phyloP scores from a whole-genome alignment of 2,888 invertebrate species.

The Drosophila emarginata region DNA sequence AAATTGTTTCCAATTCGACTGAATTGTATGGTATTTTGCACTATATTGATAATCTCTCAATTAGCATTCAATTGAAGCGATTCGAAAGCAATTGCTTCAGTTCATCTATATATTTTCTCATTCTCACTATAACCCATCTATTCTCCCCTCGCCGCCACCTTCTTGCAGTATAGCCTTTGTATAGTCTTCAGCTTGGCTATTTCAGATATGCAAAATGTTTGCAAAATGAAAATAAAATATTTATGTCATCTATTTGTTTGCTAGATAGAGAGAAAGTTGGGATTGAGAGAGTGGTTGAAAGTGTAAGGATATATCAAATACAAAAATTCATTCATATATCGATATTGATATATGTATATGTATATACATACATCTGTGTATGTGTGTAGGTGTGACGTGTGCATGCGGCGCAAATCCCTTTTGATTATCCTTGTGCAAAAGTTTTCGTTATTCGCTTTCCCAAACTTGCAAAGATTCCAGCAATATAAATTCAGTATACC shows the following conservation, averaged over 20 bases:
- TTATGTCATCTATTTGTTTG: slow-evolving; percentile 52
- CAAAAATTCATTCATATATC: neutral
- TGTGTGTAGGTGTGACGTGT: slow-evolving; percentile 24
- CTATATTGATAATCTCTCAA: neutral
- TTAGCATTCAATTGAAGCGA: neutral
- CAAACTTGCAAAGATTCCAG: neutral
- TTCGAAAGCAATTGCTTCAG: slow-evolving; percentile 10
- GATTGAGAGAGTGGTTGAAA: neutral
- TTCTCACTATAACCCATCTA: neutral
- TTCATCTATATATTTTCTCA: slow-evolving; percentile 4
- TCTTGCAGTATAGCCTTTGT: neutral
- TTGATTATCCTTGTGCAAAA: slow-evolving; percentile 60
- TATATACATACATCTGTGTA: neutral
- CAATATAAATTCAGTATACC: neutral
- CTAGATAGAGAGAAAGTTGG: neutral
- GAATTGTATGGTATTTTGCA: neutral
- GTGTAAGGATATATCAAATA: neutral
- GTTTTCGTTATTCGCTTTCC: neutral
- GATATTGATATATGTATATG: neutral
- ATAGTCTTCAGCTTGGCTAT: neutral
- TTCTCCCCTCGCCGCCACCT: neutral
- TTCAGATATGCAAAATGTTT: slow-evolving; percentile 24
- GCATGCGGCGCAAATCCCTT: slow-evolving; percentile 51
- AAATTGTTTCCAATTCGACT: neutral
- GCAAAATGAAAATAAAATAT: slow-evolving; percentile 63